A percentile compares a stretch with the other conserved stretches of the same genome.
Conservation (phyloP, 1,140 invertebrate genomes). For the Hermatobates lingyangjiaoensis region DNA sequence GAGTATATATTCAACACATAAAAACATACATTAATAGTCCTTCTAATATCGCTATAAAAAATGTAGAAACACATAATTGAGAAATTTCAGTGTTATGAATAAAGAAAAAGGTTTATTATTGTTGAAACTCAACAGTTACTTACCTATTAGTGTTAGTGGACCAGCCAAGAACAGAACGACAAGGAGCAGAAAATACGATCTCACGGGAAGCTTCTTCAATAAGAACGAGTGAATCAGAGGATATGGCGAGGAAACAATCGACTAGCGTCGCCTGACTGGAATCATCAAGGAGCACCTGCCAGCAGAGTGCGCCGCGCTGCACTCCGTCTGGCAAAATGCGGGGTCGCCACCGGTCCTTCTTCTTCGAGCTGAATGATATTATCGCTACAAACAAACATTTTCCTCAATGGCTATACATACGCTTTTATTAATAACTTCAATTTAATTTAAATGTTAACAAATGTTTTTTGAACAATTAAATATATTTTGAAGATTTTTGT, state of each 20-base stretch:
- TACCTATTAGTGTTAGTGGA: conserved; percentile 42
- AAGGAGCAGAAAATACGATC: conserved; percentile 72
- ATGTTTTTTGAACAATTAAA: too few relatives aligned
- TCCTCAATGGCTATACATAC: too few relatives aligned
- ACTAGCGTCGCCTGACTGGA: conserved; percentile 42
- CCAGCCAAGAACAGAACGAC: conserved; percentile 67
- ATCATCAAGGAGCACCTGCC: conserved; percentile 54
- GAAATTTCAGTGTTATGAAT: too few relatives aligned
- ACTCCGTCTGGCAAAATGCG: conserved; percentile 43
- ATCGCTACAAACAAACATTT: conserved; percentile 27
- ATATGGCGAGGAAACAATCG: conserved; percentile 73
- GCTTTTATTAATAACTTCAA: too few relatives aligned
- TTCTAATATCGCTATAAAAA: too few relatives aligned
- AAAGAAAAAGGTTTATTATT: too few relatives aligned
- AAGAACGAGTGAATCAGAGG: conserved; percentile 67
- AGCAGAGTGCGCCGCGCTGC: conserved; percentile 53
- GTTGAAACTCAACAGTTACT: conserved; percentile 15
- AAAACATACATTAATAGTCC: too few relatives aligned
- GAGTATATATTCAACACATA: too few relatives aligned
- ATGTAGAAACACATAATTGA: too few relatives aligned
- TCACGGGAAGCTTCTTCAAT: conserved; percentile 66
- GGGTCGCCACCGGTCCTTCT: conserved; percentile 43
- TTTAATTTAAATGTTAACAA: too few relatives aligned
- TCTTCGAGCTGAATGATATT: conserved; percentile 47
- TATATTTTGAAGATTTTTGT: too few relatives aligned